These are phyloP conservation scores for Sinocyclocheilus anshuiensis DNA, from an alignment of 2,113 vertebrate species.

Conservation along the genomic window DNA sequence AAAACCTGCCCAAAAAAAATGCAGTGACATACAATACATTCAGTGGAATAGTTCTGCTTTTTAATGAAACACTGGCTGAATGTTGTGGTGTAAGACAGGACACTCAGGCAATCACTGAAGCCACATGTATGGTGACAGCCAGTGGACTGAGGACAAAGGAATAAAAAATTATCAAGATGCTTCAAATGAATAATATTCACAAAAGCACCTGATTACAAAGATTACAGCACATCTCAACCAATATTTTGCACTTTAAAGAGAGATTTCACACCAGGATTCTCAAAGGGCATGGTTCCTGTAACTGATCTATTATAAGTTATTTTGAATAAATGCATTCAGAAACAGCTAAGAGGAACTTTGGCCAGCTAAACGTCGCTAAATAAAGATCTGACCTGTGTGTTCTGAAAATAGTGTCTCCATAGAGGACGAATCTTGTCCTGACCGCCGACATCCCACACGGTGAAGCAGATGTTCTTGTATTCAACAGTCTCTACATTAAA, in stretches of 20 bases:
- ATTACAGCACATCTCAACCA: not conserved
- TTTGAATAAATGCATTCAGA: not conserved
- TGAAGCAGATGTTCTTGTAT: too few species aligned
- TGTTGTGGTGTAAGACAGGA: not conserved
- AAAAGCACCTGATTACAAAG: not conserved
- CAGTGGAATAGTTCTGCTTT: not conserved
- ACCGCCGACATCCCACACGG: too few species aligned
- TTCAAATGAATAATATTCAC: not conserved
- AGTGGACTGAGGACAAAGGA: slow-evolving; percentile 61
- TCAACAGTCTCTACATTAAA: too few species aligned
- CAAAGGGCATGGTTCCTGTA: not conserved
- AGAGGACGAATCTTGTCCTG: too few species aligned
- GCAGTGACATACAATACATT: not conserved
- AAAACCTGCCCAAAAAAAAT: not conserved
- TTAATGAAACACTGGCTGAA: not conserved
- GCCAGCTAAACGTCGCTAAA: not conserved
- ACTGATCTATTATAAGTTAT: not conserved
- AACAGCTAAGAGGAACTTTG: not conserved
- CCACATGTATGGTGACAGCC: not conserved
- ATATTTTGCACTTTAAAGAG: not conserved
- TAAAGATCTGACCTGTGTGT: not conserved
- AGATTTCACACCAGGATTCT: not conserved
- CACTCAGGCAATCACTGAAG: not conserved
- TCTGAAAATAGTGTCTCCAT: too few species aligned
- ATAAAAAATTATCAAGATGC: not conserved